Percentiles rank a stretch among this genome's conserved stretches.
Evolutionary conservation across 2,888 invertebrate genomes (phyloP).

Genomic region (Ptilodon capucinus): DNA sequence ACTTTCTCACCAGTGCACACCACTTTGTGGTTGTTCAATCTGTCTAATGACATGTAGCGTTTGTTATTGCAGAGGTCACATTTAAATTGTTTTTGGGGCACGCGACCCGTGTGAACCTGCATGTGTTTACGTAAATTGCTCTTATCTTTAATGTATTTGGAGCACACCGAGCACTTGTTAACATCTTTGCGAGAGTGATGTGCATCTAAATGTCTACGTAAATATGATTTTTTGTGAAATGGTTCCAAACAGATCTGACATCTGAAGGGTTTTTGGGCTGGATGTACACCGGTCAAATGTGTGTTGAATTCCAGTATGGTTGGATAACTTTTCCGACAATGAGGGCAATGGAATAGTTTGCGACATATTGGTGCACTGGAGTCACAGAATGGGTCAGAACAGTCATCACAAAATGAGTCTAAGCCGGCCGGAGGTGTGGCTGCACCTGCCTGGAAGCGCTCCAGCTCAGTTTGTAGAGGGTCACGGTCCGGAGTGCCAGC

Average conservation of each 20-base stretch:
- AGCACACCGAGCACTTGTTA: constrained; percentile 80
- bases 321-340: constrained; percentile 79
- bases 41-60: constrained; percentile 78
- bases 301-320: constrained; percentile 80
- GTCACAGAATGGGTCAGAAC: constrained; percentile 80
- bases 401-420: constrained; percentile 79
- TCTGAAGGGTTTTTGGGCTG: constrained; percentile 78
- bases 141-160: constrained; percentile 81
- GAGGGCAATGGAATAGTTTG: constrained; percentile 80
- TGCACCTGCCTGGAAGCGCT: constrained; percentile 60
- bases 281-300: constrained; percentile 78
- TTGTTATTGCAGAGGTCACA: constrained; percentile 81
- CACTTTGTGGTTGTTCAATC: constrained; percentile 79
- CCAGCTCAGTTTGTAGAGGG: constrained; percentile 64
- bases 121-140: constrained; percentile 80
- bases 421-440: constrained; percentile 71
- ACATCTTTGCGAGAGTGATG: constrained; percentile 79
- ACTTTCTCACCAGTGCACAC: constrained; percentile 79
- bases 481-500: constrained; percentile 72
- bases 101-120: constrained; percentile 80
- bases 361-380: constrained; percentile 72
- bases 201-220: constrained; percentile 77
- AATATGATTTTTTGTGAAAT: constrained; percentile 76
- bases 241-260: constrained; percentile 81
- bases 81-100: constrained; percentile 80